Evolutionary conservation across 2,888 invertebrate species (phyloP), one percentile per base, ranked within the genome.

Genomic region (Capitulum mitella): DNA sequence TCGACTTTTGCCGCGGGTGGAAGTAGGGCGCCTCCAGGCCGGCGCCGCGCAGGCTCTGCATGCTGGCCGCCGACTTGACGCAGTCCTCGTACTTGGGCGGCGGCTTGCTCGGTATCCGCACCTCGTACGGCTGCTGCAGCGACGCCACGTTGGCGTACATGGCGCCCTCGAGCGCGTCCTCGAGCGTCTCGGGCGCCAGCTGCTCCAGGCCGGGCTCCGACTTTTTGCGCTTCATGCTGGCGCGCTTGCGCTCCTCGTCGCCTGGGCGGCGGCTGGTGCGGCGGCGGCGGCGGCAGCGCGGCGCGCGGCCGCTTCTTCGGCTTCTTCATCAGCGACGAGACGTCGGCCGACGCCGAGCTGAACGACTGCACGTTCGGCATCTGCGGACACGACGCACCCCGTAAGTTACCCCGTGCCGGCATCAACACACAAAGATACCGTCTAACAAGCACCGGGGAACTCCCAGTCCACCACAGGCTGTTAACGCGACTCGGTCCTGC

Each of bases 61-160:
- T 77, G 51, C 64, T 78, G 78, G 82, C 80, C 77, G 82, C 89
- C 40, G 84, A 83, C 81, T 94, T 94, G 86, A 94, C 92, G 85
- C 93, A 94, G 86, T 95, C 95, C 85, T 94, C 94, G 87, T 94
- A 94, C 84, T 93, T 92, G 81, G 94, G 94, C 82, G 94, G 94
- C 85, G 93, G 93, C 54, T 83, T 83, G 40, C 78, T 79, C 2
- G 79, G 78, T 34, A 64, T 64, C 19, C 64, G 64, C 77, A 82
- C 54, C 32, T 80, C 83, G 79, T 83, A 82, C 48, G 83, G 85
- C 93, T 93, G 86, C 86, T 85, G 88, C 86, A 86, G 89, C 37
- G 64, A 37, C 34, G 64, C 34, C 87, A 86, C 88, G 88, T 81
- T 90, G 89, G 85, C 90, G 89, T 86, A 90, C 89, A 83, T 91